phyloP scores from a whole-genome alignment of 1,140 invertebrate species.

The Sinonovacula constricta region DNA sequence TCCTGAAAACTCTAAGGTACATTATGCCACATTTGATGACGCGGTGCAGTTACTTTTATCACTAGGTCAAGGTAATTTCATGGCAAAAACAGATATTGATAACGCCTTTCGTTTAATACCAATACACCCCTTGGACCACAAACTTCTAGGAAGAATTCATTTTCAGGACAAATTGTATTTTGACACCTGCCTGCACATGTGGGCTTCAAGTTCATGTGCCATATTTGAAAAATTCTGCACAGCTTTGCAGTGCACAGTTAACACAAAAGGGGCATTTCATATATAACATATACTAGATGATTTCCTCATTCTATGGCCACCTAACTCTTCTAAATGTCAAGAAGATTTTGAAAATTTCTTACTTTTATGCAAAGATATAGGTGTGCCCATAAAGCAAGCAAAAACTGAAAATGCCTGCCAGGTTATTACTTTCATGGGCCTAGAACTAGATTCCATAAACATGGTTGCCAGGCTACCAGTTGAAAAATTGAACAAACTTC shows the following conservation, averaged over 20 bases:
- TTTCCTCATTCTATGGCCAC: constrained; percentile 41
- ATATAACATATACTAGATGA: constrained; percentile 43
- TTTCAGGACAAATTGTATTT: constrained; percentile 4
- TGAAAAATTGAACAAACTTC: neutral
- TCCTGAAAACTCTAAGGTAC: neutral
- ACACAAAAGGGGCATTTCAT: neutral
- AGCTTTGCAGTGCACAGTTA: constrained; percentile 15
- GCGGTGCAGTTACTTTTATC: constrained; percentile 2
- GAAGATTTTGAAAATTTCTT: constrained; percentile 1
- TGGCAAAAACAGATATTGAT: constrained; percentile 14
- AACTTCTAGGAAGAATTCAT: constrained; percentile 4
- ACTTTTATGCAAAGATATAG: constrained; percentile 2
- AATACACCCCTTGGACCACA: neutral
- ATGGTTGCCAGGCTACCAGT: neutral
- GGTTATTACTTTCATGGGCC: constrained; percentile 6
- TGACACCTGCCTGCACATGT: constrained; percentile 1
- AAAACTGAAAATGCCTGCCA: neutral
- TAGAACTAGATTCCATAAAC: neutral
- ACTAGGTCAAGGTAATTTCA: neutral
- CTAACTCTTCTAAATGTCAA: neutral
- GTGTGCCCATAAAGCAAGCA: constrained; percentile 2
- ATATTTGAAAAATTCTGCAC: constrained; percentile 47
- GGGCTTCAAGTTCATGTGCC: neutral
- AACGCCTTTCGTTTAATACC: constrained; percentile 12
- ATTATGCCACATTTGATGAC: neutral